A percentile compares a stretch with the other conserved stretches of the same genome.
These are phyloP conservation scores for Drosophila sulfurigaster DNA, from an alignment of 1,140 invertebrate genomes.

Conservation along the genomic window DNA sequence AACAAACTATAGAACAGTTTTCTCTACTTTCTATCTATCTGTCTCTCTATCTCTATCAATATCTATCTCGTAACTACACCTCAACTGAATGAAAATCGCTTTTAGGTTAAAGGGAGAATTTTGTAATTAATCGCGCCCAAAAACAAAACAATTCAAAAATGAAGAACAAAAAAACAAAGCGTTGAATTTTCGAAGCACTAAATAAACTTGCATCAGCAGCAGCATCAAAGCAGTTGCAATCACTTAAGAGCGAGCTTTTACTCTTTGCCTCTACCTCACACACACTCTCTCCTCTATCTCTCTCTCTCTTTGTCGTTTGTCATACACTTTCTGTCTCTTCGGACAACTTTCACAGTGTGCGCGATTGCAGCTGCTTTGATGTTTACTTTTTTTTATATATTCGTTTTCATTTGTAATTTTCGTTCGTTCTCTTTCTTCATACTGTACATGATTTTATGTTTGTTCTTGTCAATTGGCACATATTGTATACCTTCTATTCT, in stretches of 20 bases:
- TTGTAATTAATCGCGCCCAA: conserved; percentile 78
- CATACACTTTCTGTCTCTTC: conserved; percentile 25
- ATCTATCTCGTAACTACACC: conserved; percentile 61
- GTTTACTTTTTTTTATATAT: conserved; percentile 36
- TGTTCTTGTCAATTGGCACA: conserved; percentile 75
- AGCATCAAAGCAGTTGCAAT: conserved; percentile 44
- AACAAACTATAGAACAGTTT: conserved; percentile 66
- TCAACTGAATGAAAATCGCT: conserved; percentile 71
- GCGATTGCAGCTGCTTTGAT: conserved; percentile 38
- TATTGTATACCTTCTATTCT: conserved; percentile 49
- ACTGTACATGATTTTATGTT: conserved; percentile 72
- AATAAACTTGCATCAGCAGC: conserved; percentile 68
- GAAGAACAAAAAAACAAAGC: conserved; percentile 35
- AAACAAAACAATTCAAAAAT: conserved; percentile 50
- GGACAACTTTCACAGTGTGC: conserved; percentile 18
- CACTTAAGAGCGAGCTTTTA: conserved; percentile 19
- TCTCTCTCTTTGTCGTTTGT: conserved; percentile 32
- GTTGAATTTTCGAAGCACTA: conserved; percentile 82
- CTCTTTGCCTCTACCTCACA: neutral
- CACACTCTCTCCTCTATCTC: conserved; percentile 20
- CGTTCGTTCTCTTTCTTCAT: conserved; percentile 55
- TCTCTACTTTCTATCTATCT: conserved; percentile 62
- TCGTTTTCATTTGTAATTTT: conserved; percentile 74
- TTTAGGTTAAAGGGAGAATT: conserved; percentile 83
- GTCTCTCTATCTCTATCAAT: conserved; percentile 58